These are phyloP conservation scores for Tachysurus fulvidraco DNA, from an alignment of 2,113 vertebrate species.

Conservation along the genomic window DNA sequence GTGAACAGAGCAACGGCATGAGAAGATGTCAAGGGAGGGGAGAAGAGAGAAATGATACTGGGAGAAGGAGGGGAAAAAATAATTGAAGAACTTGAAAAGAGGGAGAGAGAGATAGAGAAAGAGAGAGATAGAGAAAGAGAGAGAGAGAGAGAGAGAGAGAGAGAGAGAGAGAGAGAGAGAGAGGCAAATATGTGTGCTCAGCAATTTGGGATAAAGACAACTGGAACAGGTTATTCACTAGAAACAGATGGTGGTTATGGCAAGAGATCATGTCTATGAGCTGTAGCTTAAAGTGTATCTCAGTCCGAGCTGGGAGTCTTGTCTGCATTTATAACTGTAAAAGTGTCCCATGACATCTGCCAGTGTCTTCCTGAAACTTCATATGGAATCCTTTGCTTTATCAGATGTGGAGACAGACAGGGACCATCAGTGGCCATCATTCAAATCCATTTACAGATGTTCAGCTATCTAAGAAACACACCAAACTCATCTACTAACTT, in stretches of 20 bases:
- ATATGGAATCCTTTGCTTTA: slow-evolving; percentile 27
- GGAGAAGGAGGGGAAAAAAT: not conserved
- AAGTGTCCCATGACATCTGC: slow-evolving; percentile 15
- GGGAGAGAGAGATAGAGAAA: not conserved
- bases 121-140: not conserved
- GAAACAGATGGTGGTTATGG: slow-evolving; percentile 34
- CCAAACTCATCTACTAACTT: not conserved
- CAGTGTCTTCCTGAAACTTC: not conserved
- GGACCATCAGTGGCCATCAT: slow-evolving; percentile 7
- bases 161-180: not conserved
- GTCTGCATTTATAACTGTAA: slow-evolving; percentile 26
- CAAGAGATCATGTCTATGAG: slow-evolving; percentile 32
- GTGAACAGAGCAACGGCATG: not conserved
- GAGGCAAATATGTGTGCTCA: not conserved
- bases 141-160: not conserved
- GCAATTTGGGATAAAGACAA: slow-evolving; percentile 18
- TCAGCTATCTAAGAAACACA: not conserved
- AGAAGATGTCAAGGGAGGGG: not conserved
- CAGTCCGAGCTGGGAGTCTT: slow-evolving; percentile 31
- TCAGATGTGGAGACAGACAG: slow-evolving; percentile 21
- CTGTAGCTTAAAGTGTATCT: slow-evolving; percentile 40
- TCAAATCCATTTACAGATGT: not conserved
- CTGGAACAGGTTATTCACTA: not conserved
- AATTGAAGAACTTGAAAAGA: not conserved
- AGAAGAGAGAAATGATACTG: not conserved